Evolutionary conservation across 2,797 vertebrate genomes (phyloP), one percentile per base, ranked within the genome.

Genomic region (Sciaenops ocellatus): DNA sequence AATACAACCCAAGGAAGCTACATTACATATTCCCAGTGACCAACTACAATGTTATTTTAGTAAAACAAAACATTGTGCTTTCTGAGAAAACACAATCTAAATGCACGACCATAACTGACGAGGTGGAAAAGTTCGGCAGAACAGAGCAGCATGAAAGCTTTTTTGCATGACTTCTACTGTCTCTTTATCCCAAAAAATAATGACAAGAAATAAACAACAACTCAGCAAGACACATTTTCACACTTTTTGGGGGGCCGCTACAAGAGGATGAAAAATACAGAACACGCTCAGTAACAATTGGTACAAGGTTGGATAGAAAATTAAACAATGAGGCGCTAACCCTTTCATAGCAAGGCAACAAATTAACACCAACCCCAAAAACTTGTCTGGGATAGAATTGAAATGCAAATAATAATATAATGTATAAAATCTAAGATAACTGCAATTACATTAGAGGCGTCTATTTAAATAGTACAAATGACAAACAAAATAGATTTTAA

Each of bases 11-110:
- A 9, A n/a, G 9, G 34, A 66, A 60, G 68, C 50, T 55, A 20
- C 69, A 79, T 65, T 42, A 69, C 78, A 70, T 82, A 76, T 75
- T 84, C 69, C 62, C 57, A 74, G 73, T 69, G 71, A 71, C 51
- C 69, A 70, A 47, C 24, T 55, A 56, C 78, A 79, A 72, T 84
- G 80, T 51, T 42, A 30, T 63, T 80, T 80, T 52, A 83, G 44
- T 54, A 48, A 79, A 90, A 50, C 46, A 54, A 50, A 60, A 56
- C 24, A 12, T 44, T 74, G 55, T 47, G 46, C 48, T 67, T 26
- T 63, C 15, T 48, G 17, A 26, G 13, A 59, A 62, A 54, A 78
- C 68, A 78, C 77, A 59, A 80, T 83, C 65, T 73, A 83, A 87
- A 89, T 80, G 75, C 73, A 78, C 28, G 51, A 87, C 18, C 38